These are phyloP conservation scores for Nycteola revayana DNA, from an alignment of 2,888 invertebrate species.

Conservation along the genomic window DNA sequence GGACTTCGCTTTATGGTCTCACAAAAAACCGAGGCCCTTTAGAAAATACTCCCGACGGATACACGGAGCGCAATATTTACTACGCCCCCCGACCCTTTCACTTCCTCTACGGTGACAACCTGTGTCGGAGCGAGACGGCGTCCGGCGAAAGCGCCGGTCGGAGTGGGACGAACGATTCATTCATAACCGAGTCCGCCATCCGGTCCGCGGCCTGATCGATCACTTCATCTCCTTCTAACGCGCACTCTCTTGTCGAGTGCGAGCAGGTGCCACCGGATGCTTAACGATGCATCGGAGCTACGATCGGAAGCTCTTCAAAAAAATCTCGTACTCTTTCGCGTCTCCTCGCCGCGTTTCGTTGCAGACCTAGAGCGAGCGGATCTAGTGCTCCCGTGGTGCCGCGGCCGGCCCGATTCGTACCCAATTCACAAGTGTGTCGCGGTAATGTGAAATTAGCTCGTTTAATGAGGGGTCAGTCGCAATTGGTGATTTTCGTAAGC, in stretches of 20 bases:
- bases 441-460: constrained; percentile 42
- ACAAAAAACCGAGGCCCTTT: constrained; percentile 68
- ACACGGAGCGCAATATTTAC: constrained; percentile 77
- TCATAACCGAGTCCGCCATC: constrained; percentile 81
- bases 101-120: constrained; percentile 80
- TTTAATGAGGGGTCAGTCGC: constrained; percentile 65
- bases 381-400: constrained; percentile 33
- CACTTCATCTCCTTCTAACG: constrained; percentile 79
- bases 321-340: constrained; percentile 55
- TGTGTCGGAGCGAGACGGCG: constrained; percentile 61
- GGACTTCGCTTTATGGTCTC: constrained; percentile 55
- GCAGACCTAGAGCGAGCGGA: constrained; percentile 29
- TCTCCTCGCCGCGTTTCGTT: constrained; percentile 40
- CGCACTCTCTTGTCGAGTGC: constrained; percentile 67
- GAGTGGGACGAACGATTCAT: constrained; percentile 75
- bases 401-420: constrained; percentile 27
- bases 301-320: constrained; percentile 70
- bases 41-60: constrained; percentile 63
- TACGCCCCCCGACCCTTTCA: constrained; percentile 80
- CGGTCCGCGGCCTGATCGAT: constrained; percentile 75
- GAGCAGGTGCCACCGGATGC: constrained; percentile 80
- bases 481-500: constrained; percentile 78
- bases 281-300: constrained; percentile 60
- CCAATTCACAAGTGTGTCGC: constrained; percentile 44
- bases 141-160: constrained; percentile 42